Evolutionary conservation across 2,113 vertebrate species (phyloP).

Genomic region (Callorhinus ursinus): DNA sequence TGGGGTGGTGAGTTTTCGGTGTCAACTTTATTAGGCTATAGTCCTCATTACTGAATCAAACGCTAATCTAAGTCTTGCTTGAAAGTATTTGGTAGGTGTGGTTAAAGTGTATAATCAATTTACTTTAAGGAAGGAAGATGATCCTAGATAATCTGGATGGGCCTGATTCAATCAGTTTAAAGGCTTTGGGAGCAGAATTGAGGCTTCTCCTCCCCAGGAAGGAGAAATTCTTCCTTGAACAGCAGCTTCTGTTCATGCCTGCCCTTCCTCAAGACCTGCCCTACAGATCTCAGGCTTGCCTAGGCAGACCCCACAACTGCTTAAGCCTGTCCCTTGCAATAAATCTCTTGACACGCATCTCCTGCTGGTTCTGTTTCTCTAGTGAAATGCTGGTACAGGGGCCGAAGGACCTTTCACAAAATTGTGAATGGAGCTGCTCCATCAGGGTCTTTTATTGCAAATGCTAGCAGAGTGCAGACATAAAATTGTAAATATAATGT

Average conservation of each 20-base stretch:
- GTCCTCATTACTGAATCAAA: not conserved
- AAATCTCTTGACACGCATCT: not conserved
- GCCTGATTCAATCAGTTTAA: not conserved
- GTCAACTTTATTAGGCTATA: not conserved
- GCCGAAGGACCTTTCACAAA: not conserved
- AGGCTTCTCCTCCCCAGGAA: not conserved
- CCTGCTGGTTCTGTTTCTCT: not conserved
- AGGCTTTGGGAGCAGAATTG: not conserved
- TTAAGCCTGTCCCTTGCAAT: not conserved
- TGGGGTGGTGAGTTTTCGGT: not conserved
- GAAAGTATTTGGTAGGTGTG: not conserved
- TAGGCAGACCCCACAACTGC: too few relatives aligned
- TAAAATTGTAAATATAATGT: rapidly evolving
- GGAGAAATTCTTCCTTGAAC: not conserved
- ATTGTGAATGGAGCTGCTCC: not conserved
- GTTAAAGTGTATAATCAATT: not conserved
- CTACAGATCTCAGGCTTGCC: not conserved
- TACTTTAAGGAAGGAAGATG: not conserved
- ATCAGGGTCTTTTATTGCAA: not conserved
- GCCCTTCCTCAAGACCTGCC: too few relatives aligned
- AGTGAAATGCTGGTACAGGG: not conserved
- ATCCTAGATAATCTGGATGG: not conserved
- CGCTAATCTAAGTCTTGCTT: not conserved
- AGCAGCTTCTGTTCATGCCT: not conserved
- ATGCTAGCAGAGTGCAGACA: not conserved